These are phyloP conservation scores for Ferrisia virgata DNA, from an alignment of 2,888 invertebrate genomes.

Conservation along the genomic window DNA sequence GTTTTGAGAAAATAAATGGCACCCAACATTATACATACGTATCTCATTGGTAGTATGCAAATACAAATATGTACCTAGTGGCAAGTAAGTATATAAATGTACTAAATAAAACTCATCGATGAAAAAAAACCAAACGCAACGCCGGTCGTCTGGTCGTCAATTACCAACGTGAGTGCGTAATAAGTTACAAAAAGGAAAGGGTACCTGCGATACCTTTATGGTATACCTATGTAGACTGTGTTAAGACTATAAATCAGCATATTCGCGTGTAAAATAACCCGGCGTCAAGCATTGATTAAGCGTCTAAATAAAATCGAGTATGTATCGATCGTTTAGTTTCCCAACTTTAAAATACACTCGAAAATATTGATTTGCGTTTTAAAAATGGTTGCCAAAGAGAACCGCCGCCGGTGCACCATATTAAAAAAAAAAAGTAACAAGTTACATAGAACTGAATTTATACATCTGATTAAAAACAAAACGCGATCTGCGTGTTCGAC, in stretches of 20 bases:
- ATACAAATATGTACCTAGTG: too few relatives aligned
- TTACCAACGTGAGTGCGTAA: too few relatives aligned
- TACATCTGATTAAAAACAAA: slow-evolving; percentile 40
- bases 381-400: background rate
- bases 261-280: background rate
- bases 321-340: background rate
- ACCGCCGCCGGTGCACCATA: background rate
- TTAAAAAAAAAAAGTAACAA: background rate
- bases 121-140: too few relatives aligned
- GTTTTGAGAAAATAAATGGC: too few relatives aligned
- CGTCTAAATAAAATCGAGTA: background rate
- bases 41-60: too few relatives aligned
- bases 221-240: background rate
- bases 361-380: slow-evolving; percentile 13
- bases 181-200: background rate
- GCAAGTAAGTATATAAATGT: too few relatives aligned
- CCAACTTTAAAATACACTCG: background rate
- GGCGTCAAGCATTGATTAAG: background rate
- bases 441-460: slow-evolving; percentile 33
- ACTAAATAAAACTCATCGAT: too few relatives aligned
- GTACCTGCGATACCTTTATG: too few relatives aligned
- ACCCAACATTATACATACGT: too few relatives aligned
- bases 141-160: too few relatives aligned
- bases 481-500: slow-evolving; percentile 40
- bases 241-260: background rate